Base-by-base conservation (phyloP, 2,888 invertebrate genomes). In the Gari tellinella region DNA sequence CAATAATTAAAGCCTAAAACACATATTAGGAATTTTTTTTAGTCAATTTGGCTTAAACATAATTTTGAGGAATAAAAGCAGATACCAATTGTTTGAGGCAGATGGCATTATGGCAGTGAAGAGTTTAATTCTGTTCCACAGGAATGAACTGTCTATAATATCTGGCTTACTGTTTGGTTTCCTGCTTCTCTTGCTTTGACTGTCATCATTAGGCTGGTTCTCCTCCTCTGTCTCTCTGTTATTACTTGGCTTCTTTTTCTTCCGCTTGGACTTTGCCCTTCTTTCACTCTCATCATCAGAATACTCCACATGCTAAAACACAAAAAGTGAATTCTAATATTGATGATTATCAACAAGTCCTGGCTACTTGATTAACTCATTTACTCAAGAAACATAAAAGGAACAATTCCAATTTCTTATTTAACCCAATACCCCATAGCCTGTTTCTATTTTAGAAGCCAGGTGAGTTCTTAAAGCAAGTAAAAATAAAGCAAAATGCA, bases 241-340 rank as follows among this genome's bases (percentile, higher is more conserved):
- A 12, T 68, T 38, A 8, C 55, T 64, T 1, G 61, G 62, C 14
- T 62, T 73, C 53, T 72, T 78, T 51, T 80, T 75, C 21, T 76
- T 73, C 10, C 68, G 60, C 51, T 85, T 85, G 12, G 82, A 61
- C 55, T 86, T 87, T 15, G 92, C 91, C 52, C 68, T 74, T 68
- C 94, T 93, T 88, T 97, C 97, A 70, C 95, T 94, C 86, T 98
- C 98, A 89, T 98, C 98, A 90, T 97, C 97, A 0, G 97, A 98
- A 92, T 94, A 97, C 37, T 97, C 97, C 0, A 95, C 83, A 78
- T 94, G 94, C 84, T 90, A 62, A 1, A 72, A 55, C 14, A 8
- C 4, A 43, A 17, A 43, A 43, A n/a, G n/a, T n/a, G n/a, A n/a
- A n/a, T n/a, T n/a, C n/a, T n/a, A n/a, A n/a, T n/a, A n/a, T n/a